Evolutionary conservation across 1,140 invertebrate species (phyloP), one percentile per base, ranked within the genome.

Genomic region (Adelges cooleyi): DNA sequence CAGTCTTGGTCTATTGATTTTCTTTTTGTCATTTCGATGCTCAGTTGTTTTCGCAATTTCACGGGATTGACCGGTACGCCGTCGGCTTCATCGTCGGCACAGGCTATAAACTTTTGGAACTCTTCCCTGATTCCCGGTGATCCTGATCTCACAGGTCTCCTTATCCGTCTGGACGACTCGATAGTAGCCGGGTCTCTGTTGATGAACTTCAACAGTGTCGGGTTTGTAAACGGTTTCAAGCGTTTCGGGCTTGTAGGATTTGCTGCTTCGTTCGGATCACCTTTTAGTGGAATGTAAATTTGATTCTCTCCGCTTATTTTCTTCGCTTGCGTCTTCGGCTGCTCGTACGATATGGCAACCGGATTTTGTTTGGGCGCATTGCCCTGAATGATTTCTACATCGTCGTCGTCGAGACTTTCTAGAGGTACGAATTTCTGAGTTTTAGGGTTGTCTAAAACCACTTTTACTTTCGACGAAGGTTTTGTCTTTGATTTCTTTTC

Each of bases 171-270:
- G 13, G 50, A 52, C 8, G 56, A 46, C 17, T 62, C 56, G n/a
- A 62, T 62, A 8, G 56, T 62, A 33, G 56, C 56, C 1, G 56
- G 56, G n/a, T 62, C 56, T 22, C 42, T 62, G 33, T 62, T 65
- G n/a, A 69, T 69, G 9, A 69, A 69, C 11, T 69, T 67, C 6
- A 67, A 53, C n/a, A 69, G 44, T 17, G 68, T 69, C 13, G 59
- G 51, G 33, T 69, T 69, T 22, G 68, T 69, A 56, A 69, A 69
- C 17, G 68, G 68, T 29, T 69, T 69, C 29, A 69, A 27, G 23
- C 65, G 53, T 29, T 67, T 67, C n/a, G 46, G 66, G 22, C 66
- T 67, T 36, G 36, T 40, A 15, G 46, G 66, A 67, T 67, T 67
- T 22, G 38, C 33, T 48, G 0, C 52, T 20, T 66, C 65, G 10